phyloP scores from a whole-genome alignment of 2,888 invertebrate species.

The Lepidocyrtoides sp. region DNA sequence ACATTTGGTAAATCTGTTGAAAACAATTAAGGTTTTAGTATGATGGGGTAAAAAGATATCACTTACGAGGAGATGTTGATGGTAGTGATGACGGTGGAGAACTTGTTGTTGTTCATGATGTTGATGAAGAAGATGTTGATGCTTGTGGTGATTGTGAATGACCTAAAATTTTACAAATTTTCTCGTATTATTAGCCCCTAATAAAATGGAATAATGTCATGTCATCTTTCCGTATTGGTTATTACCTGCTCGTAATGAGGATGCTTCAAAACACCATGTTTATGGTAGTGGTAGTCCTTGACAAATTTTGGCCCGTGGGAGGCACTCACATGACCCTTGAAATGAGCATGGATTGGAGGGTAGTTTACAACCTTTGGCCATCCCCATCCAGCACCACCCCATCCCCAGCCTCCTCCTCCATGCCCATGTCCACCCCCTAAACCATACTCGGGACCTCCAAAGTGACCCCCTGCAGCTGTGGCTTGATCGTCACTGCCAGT shows the following conservation, averaged over 20 bases:
- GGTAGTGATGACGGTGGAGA: constrained; percentile 78
- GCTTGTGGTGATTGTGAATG: constrained; percentile 77
- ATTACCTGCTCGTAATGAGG: constrained; percentile 69
- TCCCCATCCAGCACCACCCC: constrained; percentile 61
- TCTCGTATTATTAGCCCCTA: too few relatives aligned
- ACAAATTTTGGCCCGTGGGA: constrained; percentile 76
- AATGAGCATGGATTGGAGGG: constrained; percentile 77
- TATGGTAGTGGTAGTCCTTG: constrained; percentile 81
- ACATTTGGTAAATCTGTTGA: neutral
- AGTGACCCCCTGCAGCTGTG: constrained; percentile 78
- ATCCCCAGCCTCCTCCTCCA: constrained; percentile 43
- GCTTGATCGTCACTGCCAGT: constrained; percentile 75
- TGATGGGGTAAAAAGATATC: neutral
- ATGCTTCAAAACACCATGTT: constrained; percentile 69
- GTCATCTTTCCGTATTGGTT: too few relatives aligned
- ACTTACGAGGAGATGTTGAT: constrained; percentile 78
- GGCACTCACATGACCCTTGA: constrained; percentile 68
- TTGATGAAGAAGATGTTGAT: constrained; percentile 78
- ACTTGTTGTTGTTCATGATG: constrained; percentile 77
- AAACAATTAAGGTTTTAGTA: neutral
- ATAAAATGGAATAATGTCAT: too few relatives aligned
- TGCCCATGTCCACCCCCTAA: neutral
- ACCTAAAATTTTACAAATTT: constrained; percentile 41
- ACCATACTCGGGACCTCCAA: constrained; percentile 72
- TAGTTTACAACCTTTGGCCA: constrained; percentile 79